phyloP scores from a whole-genome alignment of 2,888 invertebrate genomes.

The Rugalucina vietnamica region DNA sequence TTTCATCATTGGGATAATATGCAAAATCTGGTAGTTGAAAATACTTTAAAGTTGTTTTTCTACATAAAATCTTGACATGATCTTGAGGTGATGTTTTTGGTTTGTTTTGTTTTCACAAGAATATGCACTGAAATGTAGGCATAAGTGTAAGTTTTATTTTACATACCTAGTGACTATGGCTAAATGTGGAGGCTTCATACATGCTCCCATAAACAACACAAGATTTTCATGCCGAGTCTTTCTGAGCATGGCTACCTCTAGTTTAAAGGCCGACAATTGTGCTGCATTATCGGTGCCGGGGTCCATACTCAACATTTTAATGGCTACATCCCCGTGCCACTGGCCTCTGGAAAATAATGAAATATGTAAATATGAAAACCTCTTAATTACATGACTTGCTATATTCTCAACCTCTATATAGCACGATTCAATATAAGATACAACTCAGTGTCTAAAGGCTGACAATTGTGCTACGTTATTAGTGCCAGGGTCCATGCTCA shows the following conservation, averaged over 20 bases:
- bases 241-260: slow-evolving; percentile 97
- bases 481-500: slow-evolving; percentile 95
- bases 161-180: slow-evolving; percentile 93
- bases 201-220: slow-evolving; percentile 99
- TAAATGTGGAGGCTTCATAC: slow-evolving; percentile 98
- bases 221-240: slow-evolving; percentile 99
- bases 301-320: slow-evolving; percentile 97
- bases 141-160: too few relatives aligned
- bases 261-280: slow-evolving; percentile 96
- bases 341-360: slow-evolving; percentile 92
- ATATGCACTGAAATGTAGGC: too few relatives aligned
- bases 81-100: too few relatives aligned
- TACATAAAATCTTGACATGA: too few relatives aligned
- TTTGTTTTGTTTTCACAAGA: too few relatives aligned
- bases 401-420: not conserved
- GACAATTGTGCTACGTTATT: slow-evolving; percentile 90
- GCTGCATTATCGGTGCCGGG: slow-evolving; percentile 89
- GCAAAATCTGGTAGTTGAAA: too few relatives aligned
- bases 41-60: too few relatives aligned
- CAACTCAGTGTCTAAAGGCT: slow-evolving; percentile 97
- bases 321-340: slow-evolving; percentile 99
- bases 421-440: too few relatives aligned
- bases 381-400: not conserved
- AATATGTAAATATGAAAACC: too few relatives aligned
- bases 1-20: too few relatives aligned